Evolutionary conservation across 37 sponge, comb jelly and placozoan species (phyloP).

Genomic region (Eunapius fragilis): DNA sequence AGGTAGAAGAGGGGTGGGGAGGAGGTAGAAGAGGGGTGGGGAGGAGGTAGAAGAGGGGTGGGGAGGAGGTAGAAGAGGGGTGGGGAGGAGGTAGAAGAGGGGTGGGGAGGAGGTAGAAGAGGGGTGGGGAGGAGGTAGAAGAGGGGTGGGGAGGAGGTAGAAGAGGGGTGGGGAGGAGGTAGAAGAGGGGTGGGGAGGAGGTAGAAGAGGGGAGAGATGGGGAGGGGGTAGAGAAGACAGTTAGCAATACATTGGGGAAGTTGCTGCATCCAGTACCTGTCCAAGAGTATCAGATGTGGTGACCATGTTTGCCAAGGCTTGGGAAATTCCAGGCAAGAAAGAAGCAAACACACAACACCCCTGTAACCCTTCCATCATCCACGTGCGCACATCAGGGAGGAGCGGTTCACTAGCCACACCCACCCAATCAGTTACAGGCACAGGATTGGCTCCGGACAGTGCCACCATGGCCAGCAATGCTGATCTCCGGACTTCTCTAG

Average conservation of each 20-base stretch:
- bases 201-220: neutral
- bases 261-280: neutral
- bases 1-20: neutral
- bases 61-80: neutral
- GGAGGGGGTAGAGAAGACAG: neutral
- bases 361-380: neutral
- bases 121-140: neutral
- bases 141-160: neutral
- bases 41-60: neutral
- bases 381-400: neutral
- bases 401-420: neutral
- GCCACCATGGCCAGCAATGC: conserved; percentile 24
- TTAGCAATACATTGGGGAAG: neutral
- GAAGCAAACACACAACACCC: conserved; percentile 26
- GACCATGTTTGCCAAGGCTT: conserved; percentile 35
- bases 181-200: neutral
- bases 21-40: neutral
- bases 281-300: conserved; percentile 35
- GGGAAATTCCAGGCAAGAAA: conserved; percentile 67
- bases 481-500: conserved; percentile 22
- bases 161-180: neutral
- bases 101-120: neutral
- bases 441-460: conserved; percentile 33
- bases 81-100: neutral
- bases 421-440: neutral